Conservation (phyloP, 2,888 invertebrate species). For the Apotomis betuletana region DNA sequence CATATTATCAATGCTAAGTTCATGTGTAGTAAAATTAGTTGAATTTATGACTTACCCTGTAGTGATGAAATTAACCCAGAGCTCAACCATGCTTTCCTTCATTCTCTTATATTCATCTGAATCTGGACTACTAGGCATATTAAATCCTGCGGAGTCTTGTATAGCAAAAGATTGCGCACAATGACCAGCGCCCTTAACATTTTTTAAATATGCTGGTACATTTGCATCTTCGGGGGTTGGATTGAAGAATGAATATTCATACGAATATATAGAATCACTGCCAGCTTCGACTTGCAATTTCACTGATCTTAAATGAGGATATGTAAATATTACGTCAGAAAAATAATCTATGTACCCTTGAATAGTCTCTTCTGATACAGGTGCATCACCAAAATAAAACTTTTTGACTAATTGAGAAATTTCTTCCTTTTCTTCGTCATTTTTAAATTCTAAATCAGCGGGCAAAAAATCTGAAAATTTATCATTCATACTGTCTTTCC, state of each 20-base stretch:
- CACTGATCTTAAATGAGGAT: slow-evolving; percentile 52
- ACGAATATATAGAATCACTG: slow-evolving; percentile 57
- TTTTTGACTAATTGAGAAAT: slow-evolving; percentile 53
- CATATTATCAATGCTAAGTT: too few relatives aligned
- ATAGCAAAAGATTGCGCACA: slow-evolving; percentile 50
- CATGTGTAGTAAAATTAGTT: not conserved
- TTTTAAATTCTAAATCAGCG: slow-evolving; percentile 57
- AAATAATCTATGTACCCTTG: slow-evolving; percentile 56
- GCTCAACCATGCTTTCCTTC: slow-evolving; percentile 48
- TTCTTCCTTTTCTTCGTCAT: slow-evolving; percentile 51
- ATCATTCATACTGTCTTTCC: slow-evolving; percentile 58
- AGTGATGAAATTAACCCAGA: slow-evolving; percentile 60
- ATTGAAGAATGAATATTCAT: slow-evolving; percentile 55
- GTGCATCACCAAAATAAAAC: slow-evolving; percentile 60
- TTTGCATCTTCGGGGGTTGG: slow-evolving; percentile 44
- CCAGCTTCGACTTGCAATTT: slow-evolving; percentile 52
- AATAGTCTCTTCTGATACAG: slow-evolving; percentile 49
- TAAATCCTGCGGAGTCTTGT: too few relatives aligned
- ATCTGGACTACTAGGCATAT: not conserved
- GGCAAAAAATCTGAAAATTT: slow-evolving; percentile 65
- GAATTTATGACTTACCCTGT: slow-evolving; percentile 52
- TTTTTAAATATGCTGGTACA: slow-evolving; percentile 36
- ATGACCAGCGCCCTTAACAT: slow-evolving; percentile 54
- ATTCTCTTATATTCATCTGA: slow-evolving; percentile 35
- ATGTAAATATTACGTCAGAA: slow-evolving; percentile 62